Percentiles rank a stretch among this genome's conserved stretches.
phyloP scores from a whole-genome alignment of 2,888 invertebrate genomes.

The Liodrosophila aerea region DNA sequence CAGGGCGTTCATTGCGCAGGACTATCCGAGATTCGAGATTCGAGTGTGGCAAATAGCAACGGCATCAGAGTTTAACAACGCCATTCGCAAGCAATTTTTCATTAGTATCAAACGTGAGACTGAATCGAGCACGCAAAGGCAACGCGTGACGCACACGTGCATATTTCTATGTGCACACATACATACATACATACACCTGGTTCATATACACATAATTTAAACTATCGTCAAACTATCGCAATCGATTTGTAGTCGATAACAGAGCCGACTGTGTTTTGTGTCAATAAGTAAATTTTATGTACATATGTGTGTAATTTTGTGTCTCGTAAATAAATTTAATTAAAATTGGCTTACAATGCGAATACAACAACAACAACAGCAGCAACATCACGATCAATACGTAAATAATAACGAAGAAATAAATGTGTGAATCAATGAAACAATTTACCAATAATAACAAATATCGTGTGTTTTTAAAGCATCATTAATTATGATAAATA shows the following conservation, averaged over 20 bases:
- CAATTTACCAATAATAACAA: conserved; percentile 29
- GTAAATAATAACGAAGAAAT: conserved; percentile 11
- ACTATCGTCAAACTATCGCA: background rate
- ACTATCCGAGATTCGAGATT: conserved; percentile 11
- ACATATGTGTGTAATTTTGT: no score
- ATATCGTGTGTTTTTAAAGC: conserved; percentile 34
- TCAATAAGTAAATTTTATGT: no score
- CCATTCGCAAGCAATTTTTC: conserved; percentile 27
- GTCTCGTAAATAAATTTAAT: conserved; percentile 19
- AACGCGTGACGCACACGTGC: conserved; percentile 43
- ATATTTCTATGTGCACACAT: background rate
- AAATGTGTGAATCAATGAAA: no score
- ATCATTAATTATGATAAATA: conserved; percentile 23
- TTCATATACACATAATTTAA: background rate
- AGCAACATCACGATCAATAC: conserved; percentile 40
- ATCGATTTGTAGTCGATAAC: background rate
- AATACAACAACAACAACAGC: conserved; percentile 15
- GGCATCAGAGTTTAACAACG: conserved; percentile 14
- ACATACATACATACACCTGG: background rate
- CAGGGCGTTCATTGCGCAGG: conserved; percentile 37
- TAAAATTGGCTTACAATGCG: conserved; percentile 6
- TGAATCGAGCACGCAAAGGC: conserved; percentile 54
- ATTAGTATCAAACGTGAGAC: conserved; percentile 58
- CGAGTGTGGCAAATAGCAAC: background rate
- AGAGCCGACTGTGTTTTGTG: no score